Evolutionary conservation across 2,113 vertebrate species (phyloP), one percentile per base, ranked within the genome.

Genomic region (Trogon surrucura): DNA sequence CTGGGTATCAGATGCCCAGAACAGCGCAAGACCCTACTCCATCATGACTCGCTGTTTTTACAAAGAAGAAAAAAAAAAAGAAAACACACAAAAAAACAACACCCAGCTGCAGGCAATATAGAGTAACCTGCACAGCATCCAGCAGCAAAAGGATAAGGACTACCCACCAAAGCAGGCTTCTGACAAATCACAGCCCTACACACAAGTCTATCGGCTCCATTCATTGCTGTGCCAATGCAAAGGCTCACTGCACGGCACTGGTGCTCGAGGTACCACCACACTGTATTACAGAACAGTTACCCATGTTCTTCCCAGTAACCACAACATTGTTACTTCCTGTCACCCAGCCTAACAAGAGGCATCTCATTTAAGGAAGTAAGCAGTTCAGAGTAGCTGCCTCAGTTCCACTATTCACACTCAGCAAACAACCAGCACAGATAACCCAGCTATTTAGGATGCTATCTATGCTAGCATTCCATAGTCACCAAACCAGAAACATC

Each of bases 201-300:
- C 41, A 21, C 25, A 72, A 19, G 6, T 14, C 36, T 62, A n/a
- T 34, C 69, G 29, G 65, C 30, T 69, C 41, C 16, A 20, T 29
- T 27, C 5, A 1, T 2, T 1, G 1, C 11, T 27, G 47, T 1
- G 3, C 25, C 54, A 69, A 4, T 3, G 17, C 54, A 61, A 38
- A 70, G 54, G 23, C 38, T 60, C 58, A 32, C 66, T 19, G 80
- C 36, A 54, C 38, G 58, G 38, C 65, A 16, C 71, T 10, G 17
- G 5, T 66, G 61, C 54, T 3, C 2, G 22, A 82, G 13, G 9
- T 61, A 23, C 30, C 41, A 23, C 67, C 80, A 17, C 38, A 21
- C 34, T 23, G 9, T 29, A 17, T 2, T 16, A 25, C 50, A 62
- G 13, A 65, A 54, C 2, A 66, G 19, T 53, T 58, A 77, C 9